Evolutionary conservation across 2,888 invertebrate genomes (phyloP), one percentile per base, ranked within the genome.

Genomic region (Gymnosoma rotundatum): DNA sequence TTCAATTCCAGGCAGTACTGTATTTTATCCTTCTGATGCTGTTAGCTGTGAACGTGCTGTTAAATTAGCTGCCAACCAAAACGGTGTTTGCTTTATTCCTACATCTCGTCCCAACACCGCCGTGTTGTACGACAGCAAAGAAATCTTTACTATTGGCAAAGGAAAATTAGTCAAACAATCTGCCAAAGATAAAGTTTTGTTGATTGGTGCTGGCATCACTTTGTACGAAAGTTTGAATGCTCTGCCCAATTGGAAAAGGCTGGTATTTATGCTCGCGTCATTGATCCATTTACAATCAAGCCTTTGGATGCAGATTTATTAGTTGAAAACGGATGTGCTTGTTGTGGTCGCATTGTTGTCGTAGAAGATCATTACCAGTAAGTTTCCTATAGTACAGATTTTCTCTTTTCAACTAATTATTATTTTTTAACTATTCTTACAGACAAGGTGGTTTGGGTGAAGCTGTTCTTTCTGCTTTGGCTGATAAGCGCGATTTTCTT

Each of bases 311-410:
- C 93, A 73, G 94, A 94, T 0, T 94, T 95, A 1, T 95, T 99
- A 54, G 91, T 96, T 54, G 93, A 93, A 70, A 95, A 97, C 91
- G 98, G 98, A 3, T 93, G 94, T 84, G 95, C 95, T 74, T 95
- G 94, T 76, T 96, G 96, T 9, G 98, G 98, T 1, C 93, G 95
- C 12, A 94, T 99, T 75, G 92, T 99, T 67, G 98, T 98, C 48
- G 98, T 99, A 0, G 99, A 99, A 92, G 99, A 99, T 92, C 99
- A 99, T 93, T 99, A 99, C 92, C 95, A 96, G 86, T 97, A 97
- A 92, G 98, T 96, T 78, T 8, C 18, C 12, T 45, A 25, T 0
- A 10, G 38, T 61, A 8, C 6, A 52, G 16, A 36, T 25, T 9
- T 60, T 32, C 38, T 45, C 20, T 25, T 21, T 54, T 4, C 14